A percentile compares a stretch with the other conserved stretches of the same genome.
These are phyloP conservation scores for Acipenser oxyrinchus DNA, from an alignment of 2,797 vertebrate genomes.

Conservation along the genomic window DNA sequence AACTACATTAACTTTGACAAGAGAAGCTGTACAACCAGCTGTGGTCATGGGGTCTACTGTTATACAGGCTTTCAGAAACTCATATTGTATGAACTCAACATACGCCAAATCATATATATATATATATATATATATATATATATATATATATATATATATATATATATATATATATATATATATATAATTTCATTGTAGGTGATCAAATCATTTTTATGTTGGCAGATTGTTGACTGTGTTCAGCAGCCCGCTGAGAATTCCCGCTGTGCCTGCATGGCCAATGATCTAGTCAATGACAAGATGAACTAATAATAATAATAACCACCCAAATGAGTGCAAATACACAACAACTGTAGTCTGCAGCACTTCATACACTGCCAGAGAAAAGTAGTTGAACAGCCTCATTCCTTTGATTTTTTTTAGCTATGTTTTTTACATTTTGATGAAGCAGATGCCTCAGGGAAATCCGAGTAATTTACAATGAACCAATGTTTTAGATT, in stretches of 20 bases:
- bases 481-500: too few species aligned
- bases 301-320: constrained; percentile 53
- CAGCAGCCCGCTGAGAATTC: constrained; percentile 47
- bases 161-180: too few species aligned
- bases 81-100: constrained; percentile 48
- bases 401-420: too few species aligned
- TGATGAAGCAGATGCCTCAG: too few species aligned
- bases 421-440: too few species aligned
- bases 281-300: constrained; percentile 53
- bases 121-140: too few species aligned
- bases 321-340: neutral
- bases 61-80: constrained; percentile 42
- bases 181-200: constrained; percentile 22
- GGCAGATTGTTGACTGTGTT: constrained; percentile 39
- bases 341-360: neutral
- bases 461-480: too few species aligned
- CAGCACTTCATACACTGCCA: constrained; percentile 11
- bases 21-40: constrained; percentile 32
- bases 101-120: constrained; percentile 16
- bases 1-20: constrained; percentile 55
- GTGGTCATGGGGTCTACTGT: constrained; percentile 42
- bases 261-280: constrained; percentile 50
- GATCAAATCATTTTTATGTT: constrained; percentile 58
- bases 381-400: constrained; percentile 7
- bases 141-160: too few species aligned